Conservation (phyloP, 2,888 invertebrate species). For the Archips xylosteana region DNA sequence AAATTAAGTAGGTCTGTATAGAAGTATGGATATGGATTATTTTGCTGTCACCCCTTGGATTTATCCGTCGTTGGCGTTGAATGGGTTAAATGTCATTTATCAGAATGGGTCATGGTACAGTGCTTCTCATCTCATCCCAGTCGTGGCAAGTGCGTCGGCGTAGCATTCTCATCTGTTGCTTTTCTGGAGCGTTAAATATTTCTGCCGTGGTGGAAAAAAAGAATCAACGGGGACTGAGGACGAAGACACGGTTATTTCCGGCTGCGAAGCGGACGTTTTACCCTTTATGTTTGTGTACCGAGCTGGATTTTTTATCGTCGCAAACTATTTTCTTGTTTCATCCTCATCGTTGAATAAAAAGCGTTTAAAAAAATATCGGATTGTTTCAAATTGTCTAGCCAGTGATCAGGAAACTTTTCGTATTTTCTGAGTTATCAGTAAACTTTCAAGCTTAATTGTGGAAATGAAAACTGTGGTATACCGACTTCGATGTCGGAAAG, state of each 20-base stretch:
- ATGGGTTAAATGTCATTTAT: constrained; percentile 24
- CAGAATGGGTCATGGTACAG: constrained; percentile 25
- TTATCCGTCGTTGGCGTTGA: no score
- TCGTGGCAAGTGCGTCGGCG: constrained; percentile 20
- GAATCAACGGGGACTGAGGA: constrained; percentile 39
- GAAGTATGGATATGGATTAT: neutral
- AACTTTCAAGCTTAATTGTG: neutral
- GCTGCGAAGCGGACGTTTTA: constrained; percentile 41
- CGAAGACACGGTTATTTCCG: constrained; percentile 50
- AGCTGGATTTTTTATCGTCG: constrained; percentile 20
- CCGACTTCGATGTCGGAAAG: no score
- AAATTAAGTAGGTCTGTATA: no score
- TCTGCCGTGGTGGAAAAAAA: constrained; percentile 45
- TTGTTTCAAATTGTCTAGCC: neutral
- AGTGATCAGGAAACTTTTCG: neutral
- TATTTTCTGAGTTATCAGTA: neutral
- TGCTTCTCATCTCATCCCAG: constrained; percentile 15
- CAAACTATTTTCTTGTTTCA: constrained; percentile 20
- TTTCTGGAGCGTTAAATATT: constrained; percentile 51
- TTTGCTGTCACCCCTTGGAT: neutral
- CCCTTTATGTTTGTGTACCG: constrained; percentile 40
- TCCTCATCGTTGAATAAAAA: neutral
- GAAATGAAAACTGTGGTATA: no score
- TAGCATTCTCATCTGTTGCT: constrained; percentile 48
- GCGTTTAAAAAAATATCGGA: neutral